phyloP scores from a whole-genome alignment of 2,888 invertebrate genomes.

The Clitarchus hookeri region DNA sequence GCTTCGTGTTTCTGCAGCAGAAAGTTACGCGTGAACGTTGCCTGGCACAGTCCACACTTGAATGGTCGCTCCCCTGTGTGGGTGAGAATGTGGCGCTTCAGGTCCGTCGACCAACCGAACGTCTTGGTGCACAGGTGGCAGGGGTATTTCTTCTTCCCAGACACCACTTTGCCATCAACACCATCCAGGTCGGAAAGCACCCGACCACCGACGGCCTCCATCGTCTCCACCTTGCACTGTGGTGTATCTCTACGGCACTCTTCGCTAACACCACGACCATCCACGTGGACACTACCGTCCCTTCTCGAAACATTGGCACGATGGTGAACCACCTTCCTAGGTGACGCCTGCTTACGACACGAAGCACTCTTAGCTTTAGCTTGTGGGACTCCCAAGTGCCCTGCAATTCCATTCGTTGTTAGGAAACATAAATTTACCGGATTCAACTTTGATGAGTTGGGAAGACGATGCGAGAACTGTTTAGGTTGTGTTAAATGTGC shows the following conservation, averaged over 20 bases:
- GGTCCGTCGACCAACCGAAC: constrained; percentile 55
- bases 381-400: not conserved
- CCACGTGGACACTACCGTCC: not conserved
- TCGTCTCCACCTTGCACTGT: not conserved
- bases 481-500: not conserved
- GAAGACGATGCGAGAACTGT: not conserved
- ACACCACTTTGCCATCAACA: constrained; percentile 20
- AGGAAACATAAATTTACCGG: constrained; percentile 50
- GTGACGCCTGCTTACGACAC: constrained; percentile 42
- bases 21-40: constrained; percentile 54
- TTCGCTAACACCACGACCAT: not conserved
- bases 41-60: constrained; percentile 52
- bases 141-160: constrained; percentile 49
- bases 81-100: constrained; percentile 55
- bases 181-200: not conserved
- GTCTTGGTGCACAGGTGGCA: constrained; percentile 52
- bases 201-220: not conserved
- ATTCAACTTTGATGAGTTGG: constrained; percentile 46
- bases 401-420: constrained; percentile 47
- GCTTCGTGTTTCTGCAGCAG: constrained; percentile 53
- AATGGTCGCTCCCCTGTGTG: constrained; percentile 55
- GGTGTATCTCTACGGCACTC: not conserved
- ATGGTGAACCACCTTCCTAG: constrained; percentile 41
- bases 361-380: constrained; percentile 26
- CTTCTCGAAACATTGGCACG: not conserved